Evolutionary conservation across 2,113 vertebrate genomes (phyloP), one percentile per base, ranked within the genome.

Genomic region (Myiagra hebetior): DNA sequence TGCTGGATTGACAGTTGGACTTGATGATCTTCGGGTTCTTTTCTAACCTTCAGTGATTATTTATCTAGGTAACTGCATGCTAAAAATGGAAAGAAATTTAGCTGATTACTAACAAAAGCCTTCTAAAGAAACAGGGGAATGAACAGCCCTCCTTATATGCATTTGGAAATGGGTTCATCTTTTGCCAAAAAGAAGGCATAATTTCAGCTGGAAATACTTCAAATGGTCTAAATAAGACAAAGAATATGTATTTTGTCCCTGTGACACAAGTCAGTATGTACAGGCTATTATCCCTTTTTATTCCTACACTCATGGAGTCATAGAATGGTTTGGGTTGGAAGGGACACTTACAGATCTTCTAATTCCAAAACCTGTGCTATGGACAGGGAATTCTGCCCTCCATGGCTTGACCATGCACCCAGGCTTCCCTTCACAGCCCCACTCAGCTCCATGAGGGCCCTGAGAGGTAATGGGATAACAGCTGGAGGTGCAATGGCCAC

Each of bases 111-210:
- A 31, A 22, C 10, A 74, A 57, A 64, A 2, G 15, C 28, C 4
- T 63, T 55, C 26, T 24, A 59, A 79, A 86, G 6, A 88, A 72
- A 7, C 7, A 65, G 12, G 2, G 7, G 1, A 39, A 2, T 63
- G 33, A 88, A 46, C 0, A 1, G 4, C 5, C 4, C 2, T 78
- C 5, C 7, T 49, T 26, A 47, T 6, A 64, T 2, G 1, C 9
- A 49, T 72, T 44, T 56, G 10, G 41, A 68, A 85, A 73, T 11
- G 1, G 0, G 0, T 37, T 47, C 1, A 21, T 41, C 7, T 69
- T 63, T 39, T 7, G 3, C n/a, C 3, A 8, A 64, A 75, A 55
- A 60, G 8, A 47, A 55, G 5, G 15, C 41, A 21, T 41, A 11
- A 41, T 79, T 89, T 67, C 20, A 33, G 1, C 6, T 47, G 11